Percentiles rank a stretch among this genome's conserved stretches.
Conservation (phyloP, 2,113 vertebrate species). For the Psilopsiagon aymara region DNA sequence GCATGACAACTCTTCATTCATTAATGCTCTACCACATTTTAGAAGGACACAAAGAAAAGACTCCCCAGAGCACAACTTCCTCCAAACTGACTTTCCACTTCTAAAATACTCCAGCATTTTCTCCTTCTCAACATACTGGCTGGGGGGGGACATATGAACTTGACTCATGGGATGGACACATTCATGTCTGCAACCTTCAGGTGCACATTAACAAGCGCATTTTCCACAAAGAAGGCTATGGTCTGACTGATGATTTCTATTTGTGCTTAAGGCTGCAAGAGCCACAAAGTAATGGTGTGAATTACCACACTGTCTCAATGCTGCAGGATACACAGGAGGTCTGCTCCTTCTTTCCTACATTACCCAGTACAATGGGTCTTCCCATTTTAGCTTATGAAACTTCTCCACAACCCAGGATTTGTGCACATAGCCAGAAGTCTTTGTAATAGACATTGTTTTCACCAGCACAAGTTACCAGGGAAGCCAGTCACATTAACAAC, state of each 20-base stretch:
- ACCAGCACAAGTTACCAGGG: not conserved
- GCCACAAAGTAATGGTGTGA: not conserved
- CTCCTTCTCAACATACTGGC: not conserved
- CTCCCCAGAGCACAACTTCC: not conserved
- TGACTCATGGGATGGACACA: accelerated
- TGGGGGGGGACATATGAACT: not conserved
- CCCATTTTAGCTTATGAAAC: not conserved
- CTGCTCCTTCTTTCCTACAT: not conserved
- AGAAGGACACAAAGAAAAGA: not conserved
- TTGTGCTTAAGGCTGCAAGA: not conserved
- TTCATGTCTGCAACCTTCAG: not conserved
- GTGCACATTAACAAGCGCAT: not conserved
- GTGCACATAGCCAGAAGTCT: not conserved
- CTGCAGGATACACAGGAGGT: not conserved
- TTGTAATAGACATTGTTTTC: not conserved
- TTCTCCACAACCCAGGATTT: not conserved
- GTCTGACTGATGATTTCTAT: not conserved
- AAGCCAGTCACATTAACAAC: not conserved
- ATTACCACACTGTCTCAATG: not conserved
- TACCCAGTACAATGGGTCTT: not conserved
- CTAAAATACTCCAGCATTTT: not conserved
- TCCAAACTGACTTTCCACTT: not conserved
- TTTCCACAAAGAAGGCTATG: not conserved
- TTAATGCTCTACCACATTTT: not conserved
- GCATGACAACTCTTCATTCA: not conserved